Evolutionary conservation across 2,888 invertebrate genomes (phyloP), one percentile per base, ranked within the genome.

Genomic region (Lapara coniferarum): DNA sequence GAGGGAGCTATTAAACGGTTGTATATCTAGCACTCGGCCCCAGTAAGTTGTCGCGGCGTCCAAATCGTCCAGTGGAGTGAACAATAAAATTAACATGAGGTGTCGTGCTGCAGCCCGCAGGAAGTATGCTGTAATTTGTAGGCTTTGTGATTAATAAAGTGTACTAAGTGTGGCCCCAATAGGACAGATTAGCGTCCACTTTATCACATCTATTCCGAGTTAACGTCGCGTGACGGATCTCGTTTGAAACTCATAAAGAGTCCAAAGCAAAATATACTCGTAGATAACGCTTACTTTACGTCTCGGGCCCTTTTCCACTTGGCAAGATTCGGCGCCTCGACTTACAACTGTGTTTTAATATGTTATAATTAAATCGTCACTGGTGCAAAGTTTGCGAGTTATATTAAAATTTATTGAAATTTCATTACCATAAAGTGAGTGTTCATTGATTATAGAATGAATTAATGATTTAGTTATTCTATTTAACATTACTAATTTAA

Each of bases 81-180:
- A 90, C 91, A 86, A 92, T 91, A 91, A 92, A 92, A 93, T 93
- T 93, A 92, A 85, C 93, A 93, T 93, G 82, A 86, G 87, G 88
- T 89, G 92, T 91, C 92, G 89, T 89, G 87, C 83, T 85, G 58
- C 58, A 16, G 87, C 92, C 58, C 63, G 87, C 92, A 91, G 93
- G 93, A 93, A 93, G 92, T 89, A 87, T 87, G 87, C 84, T 83
- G 92, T 93, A 92, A 93, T 93, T 93, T 93, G 93, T 93, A 91
- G 91, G 89, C 91, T 91, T 93, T 93, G 92, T 93, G 93, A 93
- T 93, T 93, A 93, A 93, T 93, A 93, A 93, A 93, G 87, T 91
- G 91, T 89, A 91, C 92, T 93, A 93, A 93, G 91, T 93, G 93
- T 88, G 92, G 88, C 93, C 90, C 92, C 91, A 93, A 92, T 92